Conservation (phyloP, 2,888 invertebrate genomes). For the Geotrupes spiniger region DNA sequence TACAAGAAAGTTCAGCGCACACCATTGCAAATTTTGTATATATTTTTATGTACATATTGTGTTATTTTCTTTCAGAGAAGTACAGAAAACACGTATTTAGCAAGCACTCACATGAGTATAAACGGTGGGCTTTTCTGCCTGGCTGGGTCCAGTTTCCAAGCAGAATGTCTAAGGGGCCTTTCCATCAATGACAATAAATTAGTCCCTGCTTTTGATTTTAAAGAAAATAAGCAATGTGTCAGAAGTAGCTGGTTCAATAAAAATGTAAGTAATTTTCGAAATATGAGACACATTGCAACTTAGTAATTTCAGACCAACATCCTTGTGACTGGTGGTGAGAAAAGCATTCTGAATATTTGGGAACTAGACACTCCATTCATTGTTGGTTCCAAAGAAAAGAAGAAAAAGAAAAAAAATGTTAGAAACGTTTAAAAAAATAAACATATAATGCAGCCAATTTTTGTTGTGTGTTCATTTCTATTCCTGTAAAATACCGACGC, state of each 20-base stretch:
- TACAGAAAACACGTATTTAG: slow-evolving; percentile 61
- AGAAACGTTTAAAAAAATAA: no score
- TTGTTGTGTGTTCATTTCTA: no score
- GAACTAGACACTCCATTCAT: slow-evolving; percentile 33
- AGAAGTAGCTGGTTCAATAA: slow-evolving; percentile 65
- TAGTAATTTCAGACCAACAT: slow-evolving; percentile 54
- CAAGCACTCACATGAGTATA: slow-evolving; percentile 56
- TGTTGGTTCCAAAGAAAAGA: no score
- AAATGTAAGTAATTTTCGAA: slow-evolving; percentile 53
- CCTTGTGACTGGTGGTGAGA: slow-evolving; percentile 70
- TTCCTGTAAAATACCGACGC: no score
- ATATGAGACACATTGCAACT: slow-evolving; percentile 11
- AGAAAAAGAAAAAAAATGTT: no score
- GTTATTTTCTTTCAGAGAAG: neutral
- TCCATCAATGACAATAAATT: slow-evolving; percentile 52
- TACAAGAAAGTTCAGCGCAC: no score
- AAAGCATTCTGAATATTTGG: slow-evolving; percentile 68
- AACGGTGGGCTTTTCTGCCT: slow-evolving; percentile 58
- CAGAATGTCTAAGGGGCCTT: slow-evolving; percentile 56
- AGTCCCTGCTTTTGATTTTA: slow-evolving; percentile 56
- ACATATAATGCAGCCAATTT: no score
- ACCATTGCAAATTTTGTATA: no score
- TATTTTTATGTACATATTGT: no score
- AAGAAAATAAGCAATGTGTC: slow-evolving; percentile 67
- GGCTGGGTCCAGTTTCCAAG: slow-evolving; percentile 61